Conservation (phyloP, 2,113 vertebrate genomes). For the Leiothrix lutea region DNA sequence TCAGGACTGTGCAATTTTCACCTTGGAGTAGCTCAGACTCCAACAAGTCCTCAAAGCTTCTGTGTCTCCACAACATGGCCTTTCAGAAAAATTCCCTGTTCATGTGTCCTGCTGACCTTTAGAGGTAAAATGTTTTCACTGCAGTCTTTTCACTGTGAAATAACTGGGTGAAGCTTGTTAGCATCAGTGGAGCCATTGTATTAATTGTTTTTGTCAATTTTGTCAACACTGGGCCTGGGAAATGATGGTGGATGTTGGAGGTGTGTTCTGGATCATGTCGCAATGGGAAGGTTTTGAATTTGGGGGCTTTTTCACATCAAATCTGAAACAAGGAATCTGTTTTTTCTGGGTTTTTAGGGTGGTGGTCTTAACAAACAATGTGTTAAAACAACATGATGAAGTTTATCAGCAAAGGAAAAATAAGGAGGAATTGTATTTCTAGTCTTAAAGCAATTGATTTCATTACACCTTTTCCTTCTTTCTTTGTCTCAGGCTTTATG, state of each 20-base stretch:
- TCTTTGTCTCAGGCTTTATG: not conserved
- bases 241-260: not conserved
- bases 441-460: not conserved
- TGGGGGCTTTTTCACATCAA: not conserved
- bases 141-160: not conserved
- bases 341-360: not conserved
- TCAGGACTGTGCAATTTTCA: not conserved
- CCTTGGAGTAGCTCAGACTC: not conserved
- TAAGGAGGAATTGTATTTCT: not conserved
- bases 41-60: not conserved
- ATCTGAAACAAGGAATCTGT: not conserved
- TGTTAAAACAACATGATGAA: not conserved
- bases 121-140: not conserved
- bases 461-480: not conserved
- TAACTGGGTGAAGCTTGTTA: not conserved
- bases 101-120: fast-evolving
- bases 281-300: not conserved
- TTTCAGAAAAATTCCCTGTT: not conserved
- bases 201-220: not conserved
- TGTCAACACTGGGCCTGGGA: not conserved
- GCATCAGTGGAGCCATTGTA: not conserved
- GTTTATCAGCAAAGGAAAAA: not conserved
- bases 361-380: not conserved
- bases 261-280: not conserved
- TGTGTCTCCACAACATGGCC: not conserved